Percentiles rank a stretch among this genome's conserved stretches.
phyloP scores from a whole-genome alignment of 2,888 invertebrate species.

The Caenorhabditis sp. region DNA sequence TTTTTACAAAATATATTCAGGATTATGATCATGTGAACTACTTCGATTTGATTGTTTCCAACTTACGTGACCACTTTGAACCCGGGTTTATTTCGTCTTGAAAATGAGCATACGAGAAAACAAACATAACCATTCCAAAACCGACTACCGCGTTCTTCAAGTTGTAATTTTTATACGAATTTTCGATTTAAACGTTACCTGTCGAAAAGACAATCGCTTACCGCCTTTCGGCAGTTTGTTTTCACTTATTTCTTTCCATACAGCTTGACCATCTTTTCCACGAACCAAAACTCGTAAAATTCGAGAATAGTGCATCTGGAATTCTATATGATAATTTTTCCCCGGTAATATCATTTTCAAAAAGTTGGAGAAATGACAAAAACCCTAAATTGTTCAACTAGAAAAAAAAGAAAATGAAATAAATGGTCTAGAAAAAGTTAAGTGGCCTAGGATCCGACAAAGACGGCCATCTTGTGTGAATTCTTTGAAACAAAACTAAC shows the following conservation, averaged over 20 bases:
- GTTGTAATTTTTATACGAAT: too few relatives aligned
- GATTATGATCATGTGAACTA: too few relatives aligned
- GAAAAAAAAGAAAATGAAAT: not conserved
- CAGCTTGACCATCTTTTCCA: slow-evolving; percentile 40
- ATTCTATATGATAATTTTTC: too few relatives aligned
- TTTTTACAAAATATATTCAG: too few relatives aligned
- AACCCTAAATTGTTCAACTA: not conserved
- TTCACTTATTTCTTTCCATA: slow-evolving; percentile 51
- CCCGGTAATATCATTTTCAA: too few relatives aligned
- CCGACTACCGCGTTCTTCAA: slow-evolving; percentile 39
- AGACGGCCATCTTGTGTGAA: not conserved
- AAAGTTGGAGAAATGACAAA: too few relatives aligned
- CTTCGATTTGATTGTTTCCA: not conserved
- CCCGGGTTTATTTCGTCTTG: slow-evolving; percentile 63
- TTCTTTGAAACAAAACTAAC: too few relatives aligned
- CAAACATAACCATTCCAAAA: slow-evolving; percentile 27
- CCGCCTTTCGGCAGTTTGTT: slow-evolving; percentile 54
- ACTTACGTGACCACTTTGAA: slow-evolving; percentile 59
- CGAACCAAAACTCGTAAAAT: slow-evolving; percentile 33
- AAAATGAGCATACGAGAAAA: slow-evolving; percentile 50
- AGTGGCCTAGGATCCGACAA: not conserved
- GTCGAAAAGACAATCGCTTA: slow-evolving; percentile 50
- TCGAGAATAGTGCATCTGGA: slow-evolving; percentile 24
- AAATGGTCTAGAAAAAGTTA: not conserved
- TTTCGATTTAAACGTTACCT: too few relatives aligned